Conservation (phyloP, 2,797 vertebrate species). For the Thripadectes ignobilis region DNA sequence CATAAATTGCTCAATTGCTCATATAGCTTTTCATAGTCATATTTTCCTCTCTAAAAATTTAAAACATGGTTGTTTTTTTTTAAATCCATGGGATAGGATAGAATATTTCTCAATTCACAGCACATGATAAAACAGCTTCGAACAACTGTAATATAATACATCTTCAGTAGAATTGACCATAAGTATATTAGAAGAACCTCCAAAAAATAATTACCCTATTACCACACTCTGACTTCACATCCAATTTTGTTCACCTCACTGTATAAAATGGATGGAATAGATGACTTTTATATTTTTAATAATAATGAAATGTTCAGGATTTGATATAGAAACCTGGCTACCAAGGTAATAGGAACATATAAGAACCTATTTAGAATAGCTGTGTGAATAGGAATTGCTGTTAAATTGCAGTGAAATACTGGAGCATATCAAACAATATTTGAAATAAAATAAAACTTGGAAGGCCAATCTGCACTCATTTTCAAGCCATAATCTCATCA, state of each 20-base stretch:
- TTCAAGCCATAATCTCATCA: not conserved
- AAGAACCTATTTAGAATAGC: conserved; percentile 39
- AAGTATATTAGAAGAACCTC: conserved; percentile 21
- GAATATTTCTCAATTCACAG: not conserved
- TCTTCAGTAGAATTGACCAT: not conserved
- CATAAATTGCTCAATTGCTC: not conserved
- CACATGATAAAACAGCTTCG: not conserved
- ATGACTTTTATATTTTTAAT: conserved; percentile 44
- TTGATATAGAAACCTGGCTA: conserved; percentile 35
- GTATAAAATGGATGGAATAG: not conserved
- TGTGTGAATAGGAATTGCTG: conserved; percentile 3
- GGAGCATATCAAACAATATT: conserved; percentile 23
- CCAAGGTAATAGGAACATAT: not conserved
- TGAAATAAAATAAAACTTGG: conserved; percentile 27
- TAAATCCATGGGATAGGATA: not conserved
- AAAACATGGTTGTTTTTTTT: not conserved
- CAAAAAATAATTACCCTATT: conserved; percentile 40
- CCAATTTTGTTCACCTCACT: conserved; percentile 17
- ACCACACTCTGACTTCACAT: not conserved
- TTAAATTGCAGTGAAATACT: conserved; percentile 30
- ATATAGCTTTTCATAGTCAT: not conserved
- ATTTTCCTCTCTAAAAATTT: not conserved
- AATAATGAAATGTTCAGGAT: conserved; percentile 8
- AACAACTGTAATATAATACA: not conserved
- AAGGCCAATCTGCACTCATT: not conserved